These are phyloP conservation scores for Polypedilum vanderplanki DNA, from an alignment of 1,140 invertebrate species.

Conservation along the genomic window DNA sequence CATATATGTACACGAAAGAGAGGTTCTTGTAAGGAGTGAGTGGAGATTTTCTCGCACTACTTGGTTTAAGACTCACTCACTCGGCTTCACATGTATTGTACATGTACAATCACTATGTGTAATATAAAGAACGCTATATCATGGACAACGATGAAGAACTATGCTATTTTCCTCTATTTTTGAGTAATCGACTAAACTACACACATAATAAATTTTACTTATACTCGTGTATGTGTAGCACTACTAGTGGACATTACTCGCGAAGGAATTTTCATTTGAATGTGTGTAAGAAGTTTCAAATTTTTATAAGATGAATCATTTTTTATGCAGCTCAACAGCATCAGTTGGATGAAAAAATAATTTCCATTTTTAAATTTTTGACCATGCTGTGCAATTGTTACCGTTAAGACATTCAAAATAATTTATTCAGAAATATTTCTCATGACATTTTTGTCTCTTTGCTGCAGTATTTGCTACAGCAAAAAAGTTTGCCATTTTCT, in stretches of 20 bases:
- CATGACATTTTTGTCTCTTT: background rate
- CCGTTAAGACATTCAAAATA: too few relatives aligned
- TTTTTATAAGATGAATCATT: background rate
- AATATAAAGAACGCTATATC: background rate
- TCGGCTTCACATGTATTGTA: background rate
- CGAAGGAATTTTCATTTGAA: background rate
- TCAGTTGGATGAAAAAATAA: background rate
- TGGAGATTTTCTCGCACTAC: background rate
- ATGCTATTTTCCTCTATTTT: background rate
- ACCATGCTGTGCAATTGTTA: background rate
- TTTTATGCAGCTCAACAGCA: background rate
- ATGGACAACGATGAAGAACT: background rate
- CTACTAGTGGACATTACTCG: background rate
- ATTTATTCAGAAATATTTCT: background rate
- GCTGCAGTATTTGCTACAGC: background rate
- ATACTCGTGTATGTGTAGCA: background rate
- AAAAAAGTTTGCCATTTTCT: background rate
- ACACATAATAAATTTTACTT: conserved; percentile 25
- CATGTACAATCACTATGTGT: background rate
- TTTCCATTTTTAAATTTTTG: background rate
- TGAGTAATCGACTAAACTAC: background rate
- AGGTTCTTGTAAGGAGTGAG: background rate
- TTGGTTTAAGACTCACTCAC: background rate
- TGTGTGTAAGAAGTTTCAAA: background rate
- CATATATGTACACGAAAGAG: background rate